Evolutionary conservation across 2,113 vertebrate species (phyloP).

Genomic region (Lophius piscatorius): DNA sequence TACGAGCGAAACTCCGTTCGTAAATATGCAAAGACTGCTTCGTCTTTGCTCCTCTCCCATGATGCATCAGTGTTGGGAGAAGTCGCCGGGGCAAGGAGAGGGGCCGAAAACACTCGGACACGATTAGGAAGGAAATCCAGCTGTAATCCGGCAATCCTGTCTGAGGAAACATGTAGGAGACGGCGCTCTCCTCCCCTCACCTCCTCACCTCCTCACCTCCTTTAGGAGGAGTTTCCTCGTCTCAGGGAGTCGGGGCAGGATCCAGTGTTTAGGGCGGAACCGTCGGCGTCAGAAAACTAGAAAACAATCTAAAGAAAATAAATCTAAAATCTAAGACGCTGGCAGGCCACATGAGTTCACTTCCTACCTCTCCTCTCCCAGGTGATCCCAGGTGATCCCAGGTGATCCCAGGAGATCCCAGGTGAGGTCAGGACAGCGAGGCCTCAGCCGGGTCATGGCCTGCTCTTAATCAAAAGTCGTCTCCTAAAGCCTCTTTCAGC

Average conservation of each 20-base stretch:
- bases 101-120: too few species aligned
- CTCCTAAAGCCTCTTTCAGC: constrained; percentile 27
- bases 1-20: too few species aligned
- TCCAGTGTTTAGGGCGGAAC: too few species aligned
- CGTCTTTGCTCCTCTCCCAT: too few species aligned
- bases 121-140: constrained; percentile 71
- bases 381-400: background rate
- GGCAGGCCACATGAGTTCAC: background rate
- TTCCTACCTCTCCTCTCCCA: too few species aligned
- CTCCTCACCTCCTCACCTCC: constrained; percentile 3
- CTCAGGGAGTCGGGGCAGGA: too few species aligned
- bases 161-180: too few species aligned
- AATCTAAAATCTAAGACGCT: too few species aligned
- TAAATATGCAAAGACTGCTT: too few species aligned
- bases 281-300: too few species aligned
- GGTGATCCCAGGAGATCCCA: background rate
- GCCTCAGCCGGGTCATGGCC: background rate
- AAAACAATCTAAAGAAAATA: too few species aligned
- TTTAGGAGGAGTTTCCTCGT: too few species aligned
- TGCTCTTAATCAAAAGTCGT: constrained; percentile 1
- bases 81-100: background rate
- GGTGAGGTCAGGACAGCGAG: background rate
- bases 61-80: background rate
- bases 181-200: constrained; percentile 4
- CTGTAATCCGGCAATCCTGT: constrained; percentile 71